Evolutionary conservation across 35 echinoderm and acorn worm species (phyloP).

Genomic region (Nesometra sesokonis): DNA sequence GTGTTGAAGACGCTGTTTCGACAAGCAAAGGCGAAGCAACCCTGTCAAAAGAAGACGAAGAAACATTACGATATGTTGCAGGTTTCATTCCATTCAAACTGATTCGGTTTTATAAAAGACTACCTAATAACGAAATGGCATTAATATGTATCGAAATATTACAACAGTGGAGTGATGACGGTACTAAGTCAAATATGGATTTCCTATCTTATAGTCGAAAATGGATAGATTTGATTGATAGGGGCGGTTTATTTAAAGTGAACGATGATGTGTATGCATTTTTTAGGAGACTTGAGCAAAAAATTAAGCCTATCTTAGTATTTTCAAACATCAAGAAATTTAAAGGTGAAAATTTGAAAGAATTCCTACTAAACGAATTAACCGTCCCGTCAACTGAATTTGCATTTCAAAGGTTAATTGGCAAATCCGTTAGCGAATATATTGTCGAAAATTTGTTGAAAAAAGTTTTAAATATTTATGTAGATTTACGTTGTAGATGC

Average conservation of each 20-base stretch:
- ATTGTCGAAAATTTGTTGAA: neutral
- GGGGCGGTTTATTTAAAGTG: conserved; percentile 16
- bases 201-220: conserved; percentile 9
- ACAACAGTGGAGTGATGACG: neutral
- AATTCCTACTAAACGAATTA: neutral
- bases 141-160: neutral
- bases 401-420: neutral
- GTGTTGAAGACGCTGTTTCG: too few species aligned
- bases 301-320: neutral
- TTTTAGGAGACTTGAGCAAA: conserved; percentile 12
- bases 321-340: neutral
- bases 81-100: conserved; percentile 13
- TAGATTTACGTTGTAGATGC: neutral
- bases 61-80: conserved; percentile 14
- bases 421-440: neutral
- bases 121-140: neutral
- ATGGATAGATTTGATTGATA: neutral
- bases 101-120: neutral
- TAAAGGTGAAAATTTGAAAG: neutral
- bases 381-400: neutral
- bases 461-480: neutral
- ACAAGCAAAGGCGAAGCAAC: neutral
- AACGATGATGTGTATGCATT: conserved; percentile 11
- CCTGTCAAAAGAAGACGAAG: conserved; percentile 17
- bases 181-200: neutral